Evolutionary conservation across 2,888 invertebrate genomes (phyloP).

Genomic region (Frankliniella intonsa): DNA sequence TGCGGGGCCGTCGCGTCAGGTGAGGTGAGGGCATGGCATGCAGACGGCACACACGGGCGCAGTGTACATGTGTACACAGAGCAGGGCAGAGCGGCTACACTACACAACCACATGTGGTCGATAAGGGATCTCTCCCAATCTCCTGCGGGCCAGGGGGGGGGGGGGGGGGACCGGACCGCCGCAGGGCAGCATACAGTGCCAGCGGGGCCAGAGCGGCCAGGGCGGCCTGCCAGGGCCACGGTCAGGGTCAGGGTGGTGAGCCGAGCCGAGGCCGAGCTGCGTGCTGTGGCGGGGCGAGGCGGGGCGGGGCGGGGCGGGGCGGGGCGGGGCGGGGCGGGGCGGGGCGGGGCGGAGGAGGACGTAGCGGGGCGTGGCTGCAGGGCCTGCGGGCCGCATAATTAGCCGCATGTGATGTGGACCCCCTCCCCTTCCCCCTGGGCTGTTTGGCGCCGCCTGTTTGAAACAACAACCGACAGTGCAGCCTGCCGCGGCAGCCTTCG

Average conservation of each 20-base stretch:
- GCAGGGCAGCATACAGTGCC: not conserved
- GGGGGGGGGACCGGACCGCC: no score
- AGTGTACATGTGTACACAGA: no score
- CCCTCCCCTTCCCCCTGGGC: not conserved
- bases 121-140: no score
- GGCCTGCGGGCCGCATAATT: not conserved
- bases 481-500: not conserved
- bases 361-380: not conserved
- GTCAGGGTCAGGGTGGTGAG: not conserved
- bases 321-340: not conserved
- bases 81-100: no score
- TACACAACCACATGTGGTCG: no score
- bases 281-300: not conserved
- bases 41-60: no score
- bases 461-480: not conserved
- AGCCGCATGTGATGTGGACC: not conserved
- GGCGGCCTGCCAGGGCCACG: not conserved
- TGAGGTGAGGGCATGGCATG: no score
- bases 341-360: not conserved
- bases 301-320: not conserved
- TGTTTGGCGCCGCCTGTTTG: not conserved
- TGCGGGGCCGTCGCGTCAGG: no score
- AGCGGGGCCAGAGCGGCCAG: not conserved
- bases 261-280: not conserved
- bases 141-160: no score